phyloP scores from a whole-genome alignment of 2,888 invertebrate species.

The Ectemnius lituratus region DNA sequence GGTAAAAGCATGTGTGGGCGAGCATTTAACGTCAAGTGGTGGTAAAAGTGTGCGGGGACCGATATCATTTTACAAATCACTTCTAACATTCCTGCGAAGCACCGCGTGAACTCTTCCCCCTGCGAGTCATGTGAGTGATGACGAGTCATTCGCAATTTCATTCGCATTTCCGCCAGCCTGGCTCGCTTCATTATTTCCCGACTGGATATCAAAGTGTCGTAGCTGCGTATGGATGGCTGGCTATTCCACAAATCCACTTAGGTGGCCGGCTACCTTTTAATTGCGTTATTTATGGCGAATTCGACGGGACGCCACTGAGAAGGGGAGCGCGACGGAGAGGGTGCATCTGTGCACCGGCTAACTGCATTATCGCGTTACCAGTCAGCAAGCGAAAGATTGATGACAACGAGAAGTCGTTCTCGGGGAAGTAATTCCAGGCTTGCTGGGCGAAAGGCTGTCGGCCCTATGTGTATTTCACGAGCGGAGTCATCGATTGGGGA shows the following conservation, averaged over 20 bases:
- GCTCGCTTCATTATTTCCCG: too few species aligned
- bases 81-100: too few species aligned
- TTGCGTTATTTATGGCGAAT: slow-evolving; percentile 39
- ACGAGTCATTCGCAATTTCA: too few species aligned
- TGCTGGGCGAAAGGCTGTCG: neutral
- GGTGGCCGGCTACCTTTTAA: slow-evolving; percentile 26
- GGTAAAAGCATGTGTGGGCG: neutral
- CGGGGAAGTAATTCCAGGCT: slow-evolving; percentile 33
- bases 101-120: too few species aligned
- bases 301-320: slow-evolving; percentile 15
- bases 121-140: too few species aligned
- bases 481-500: too few species aligned
- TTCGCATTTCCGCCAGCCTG: too few species aligned
- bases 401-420: slow-evolving; percentile 38
- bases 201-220: too few species aligned
- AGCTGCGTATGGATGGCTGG: neutral
- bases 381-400: slow-evolving; percentile 33
- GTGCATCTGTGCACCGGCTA: slow-evolving; percentile 15
- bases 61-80: neutral
- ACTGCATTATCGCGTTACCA: slow-evolving; percentile 44
- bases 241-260: slow-evolving; percentile 39
- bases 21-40: too few species aligned
- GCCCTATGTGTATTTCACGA: neutral
- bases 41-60: neutral
- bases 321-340: neutral